Base-by-base conservation (phyloP, 2,888 invertebrate species). In the Scotopteryx bipunctaria region DNA sequence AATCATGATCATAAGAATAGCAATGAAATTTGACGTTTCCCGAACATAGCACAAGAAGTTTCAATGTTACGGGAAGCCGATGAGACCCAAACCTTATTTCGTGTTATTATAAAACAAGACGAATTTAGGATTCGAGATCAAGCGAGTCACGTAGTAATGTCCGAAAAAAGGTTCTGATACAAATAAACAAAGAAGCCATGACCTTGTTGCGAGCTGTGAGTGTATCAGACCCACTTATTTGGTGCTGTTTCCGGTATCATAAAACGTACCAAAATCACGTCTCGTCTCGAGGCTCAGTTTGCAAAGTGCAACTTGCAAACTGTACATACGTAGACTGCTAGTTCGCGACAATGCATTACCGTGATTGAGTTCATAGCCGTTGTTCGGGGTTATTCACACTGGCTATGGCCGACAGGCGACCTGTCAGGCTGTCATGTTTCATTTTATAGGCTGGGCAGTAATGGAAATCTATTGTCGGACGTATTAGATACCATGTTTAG, bases 261-360 rank as follows among this genome's bases (percentile, higher is more conserved):
- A 14, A 37, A 42, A 17, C 32, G 19, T n/a, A 42, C 19, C 17
- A 3, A 3, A 9, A 33, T 21, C 17, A n/a, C n/a, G n/a, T n/a
- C 44, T 27, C 38, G 50, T 25, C 32, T 32, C 17, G 33, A 45
- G 40, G 40, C 49, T 54, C 32, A 56, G 49, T 61, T 59, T 50
- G 47, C 51, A 45, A 45, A 49, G 56, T 56, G 55, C 36, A 53
- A 49, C 48, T 40, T 9, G 41, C 57, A 55, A 57, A 59, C 57
- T 56, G 29, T 52, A 53, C 53, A 57, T 35, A 44, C 51, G 46
- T 50, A 31, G 51, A 35, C 51, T 48, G 51, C 44, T 42, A 59
- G 59, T 59, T 63, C 57, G 61, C 56, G 53, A 61, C 61, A 61
- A 61, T 61, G 59, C 59, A 59, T 63, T 63, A 63, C 59, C 55